Evolutionary conservation across 2,888 invertebrate genomes (phyloP).

Genomic region (Pecten maximus): DNA sequence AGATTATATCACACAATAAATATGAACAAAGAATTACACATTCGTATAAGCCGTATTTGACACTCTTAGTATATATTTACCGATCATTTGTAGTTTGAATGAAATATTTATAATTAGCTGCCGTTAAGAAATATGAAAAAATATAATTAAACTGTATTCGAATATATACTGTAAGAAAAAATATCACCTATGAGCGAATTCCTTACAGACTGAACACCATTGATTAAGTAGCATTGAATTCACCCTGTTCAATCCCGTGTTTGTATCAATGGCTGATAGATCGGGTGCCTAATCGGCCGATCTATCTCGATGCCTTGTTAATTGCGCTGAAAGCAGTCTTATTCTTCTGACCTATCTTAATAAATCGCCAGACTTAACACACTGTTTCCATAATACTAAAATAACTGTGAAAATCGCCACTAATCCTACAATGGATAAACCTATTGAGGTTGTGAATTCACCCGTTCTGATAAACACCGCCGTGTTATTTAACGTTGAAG

Average conservation of each 20-base stretch:
- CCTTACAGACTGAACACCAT: background rate
- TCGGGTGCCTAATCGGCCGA: background rate
- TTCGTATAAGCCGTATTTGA: background rate
- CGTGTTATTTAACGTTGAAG: background rate
- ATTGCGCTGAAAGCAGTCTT: background rate
- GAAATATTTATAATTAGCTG: too few species aligned
- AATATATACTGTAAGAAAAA: background rate
- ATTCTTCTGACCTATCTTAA: background rate
- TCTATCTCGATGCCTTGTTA: background rate
- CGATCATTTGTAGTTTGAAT: too few species aligned
- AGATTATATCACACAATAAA: background rate
- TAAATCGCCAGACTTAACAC: background rate
- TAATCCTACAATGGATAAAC: background rate
- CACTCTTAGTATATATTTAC: background rate
- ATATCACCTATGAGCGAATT: background rate
- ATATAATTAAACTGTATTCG: too few species aligned
- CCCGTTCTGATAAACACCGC: slow-evolving; percentile 2
- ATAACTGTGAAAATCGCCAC: background rate
- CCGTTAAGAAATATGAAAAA: too few species aligned
- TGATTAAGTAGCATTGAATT: background rate
- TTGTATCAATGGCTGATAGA: background rate
- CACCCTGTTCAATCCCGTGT: background rate
- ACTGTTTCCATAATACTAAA: background rate
- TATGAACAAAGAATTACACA: background rate
- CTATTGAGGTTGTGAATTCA: background rate